These are phyloP conservation scores for Trissoscelio sp. DNA, from an alignment of 2,888 invertebrate genomes.

Conservation along the genomic window DNA sequence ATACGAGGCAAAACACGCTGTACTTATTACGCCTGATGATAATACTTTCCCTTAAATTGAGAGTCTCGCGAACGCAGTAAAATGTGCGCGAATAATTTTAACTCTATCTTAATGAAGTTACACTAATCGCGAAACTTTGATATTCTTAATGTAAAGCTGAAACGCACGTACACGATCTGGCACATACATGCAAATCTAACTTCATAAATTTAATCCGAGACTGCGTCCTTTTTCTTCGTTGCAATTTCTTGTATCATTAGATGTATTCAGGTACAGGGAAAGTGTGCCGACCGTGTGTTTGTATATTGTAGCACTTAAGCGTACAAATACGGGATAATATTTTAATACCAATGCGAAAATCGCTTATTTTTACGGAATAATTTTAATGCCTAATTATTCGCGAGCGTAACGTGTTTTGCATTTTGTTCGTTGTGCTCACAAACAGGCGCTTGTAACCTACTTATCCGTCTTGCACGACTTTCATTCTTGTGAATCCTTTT, in stretches of 20 bases:
- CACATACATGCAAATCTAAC: constrained; percentile 24
- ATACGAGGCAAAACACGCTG: constrained; percentile 14
- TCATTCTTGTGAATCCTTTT: constrained; percentile 16
- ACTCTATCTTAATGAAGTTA: constrained; percentile 37
- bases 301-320: not conserved
- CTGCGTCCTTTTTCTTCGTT: constrained; percentile 13
- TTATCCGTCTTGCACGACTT: constrained; percentile 19
- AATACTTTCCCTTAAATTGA: constrained; percentile 49
- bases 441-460: constrained; percentile 27
- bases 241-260: not conserved
- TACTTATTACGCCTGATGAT: constrained; percentile 24
- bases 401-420: constrained; percentile 28
- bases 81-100: constrained; percentile 40
- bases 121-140: constrained; percentile 46
- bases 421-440: constrained; percentile 4
- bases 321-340: constrained; percentile 20
- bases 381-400: constrained; percentile 51
- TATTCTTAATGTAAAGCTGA: constrained; percentile 17
- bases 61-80: constrained; percentile 13
- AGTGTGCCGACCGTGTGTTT: constrained; percentile 28
- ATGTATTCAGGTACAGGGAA: constrained; percentile 24
- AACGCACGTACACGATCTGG: constrained; percentile 1
- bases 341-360: constrained; percentile 29
- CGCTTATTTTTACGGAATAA: constrained; percentile 43
- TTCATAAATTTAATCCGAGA: constrained; percentile 32